These are phyloP conservation scores for Cyrtonyx montezumae DNA, from an alignment of 2,113 vertebrate species.

Conservation along the genomic window DNA sequence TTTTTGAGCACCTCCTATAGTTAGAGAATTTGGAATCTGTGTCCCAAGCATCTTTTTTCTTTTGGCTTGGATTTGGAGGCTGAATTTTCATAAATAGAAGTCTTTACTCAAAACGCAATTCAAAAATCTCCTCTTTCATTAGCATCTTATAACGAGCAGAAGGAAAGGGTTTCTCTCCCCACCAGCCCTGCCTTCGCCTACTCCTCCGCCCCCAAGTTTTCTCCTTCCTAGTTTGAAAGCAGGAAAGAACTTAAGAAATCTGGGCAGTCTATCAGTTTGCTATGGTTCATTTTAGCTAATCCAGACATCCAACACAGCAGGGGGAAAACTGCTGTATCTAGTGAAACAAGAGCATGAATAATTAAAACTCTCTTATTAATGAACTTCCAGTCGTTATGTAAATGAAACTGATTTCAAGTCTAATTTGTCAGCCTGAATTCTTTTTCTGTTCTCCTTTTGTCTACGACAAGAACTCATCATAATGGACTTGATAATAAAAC, in stretches of 20 bases:
- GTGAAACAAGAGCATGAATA: conserved; percentile 94
- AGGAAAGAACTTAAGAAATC: conserved; percentile 78
- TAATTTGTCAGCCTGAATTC: conserved; percentile 90
- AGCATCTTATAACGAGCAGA: not conserved
- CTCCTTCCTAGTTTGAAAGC: conserved; percentile 62
- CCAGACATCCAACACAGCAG: conserved; percentile 85
- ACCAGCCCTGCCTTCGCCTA: not conserved
- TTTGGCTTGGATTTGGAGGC: not conserved
- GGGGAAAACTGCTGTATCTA: conserved; percentile 86
- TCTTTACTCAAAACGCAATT: not conserved
- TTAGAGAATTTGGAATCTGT: not conserved
- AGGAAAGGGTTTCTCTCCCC: not conserved
- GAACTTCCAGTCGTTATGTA: conserved; percentile 90
- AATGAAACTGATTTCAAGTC: conserved; percentile 89
- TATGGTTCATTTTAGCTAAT: conserved; percentile 85
- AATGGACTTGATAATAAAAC: conserved; percentile 84
- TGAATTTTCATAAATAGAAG: not conserved
- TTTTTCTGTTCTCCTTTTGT: conserved; percentile 86
- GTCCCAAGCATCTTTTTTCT: not conserved
- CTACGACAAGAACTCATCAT: conserved; percentile 82
- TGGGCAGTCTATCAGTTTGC: conserved; percentile 79
- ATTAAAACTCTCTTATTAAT: conserved; percentile 91
- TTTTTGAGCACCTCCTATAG: not conserved
- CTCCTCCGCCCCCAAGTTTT: not conserved
- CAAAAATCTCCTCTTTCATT: not conserved